Evolutionary conservation across 2,888 invertebrate genomes (phyloP), one percentile per base, ranked within the genome.

Genomic region (Yponomeuta malinellus): DNA sequence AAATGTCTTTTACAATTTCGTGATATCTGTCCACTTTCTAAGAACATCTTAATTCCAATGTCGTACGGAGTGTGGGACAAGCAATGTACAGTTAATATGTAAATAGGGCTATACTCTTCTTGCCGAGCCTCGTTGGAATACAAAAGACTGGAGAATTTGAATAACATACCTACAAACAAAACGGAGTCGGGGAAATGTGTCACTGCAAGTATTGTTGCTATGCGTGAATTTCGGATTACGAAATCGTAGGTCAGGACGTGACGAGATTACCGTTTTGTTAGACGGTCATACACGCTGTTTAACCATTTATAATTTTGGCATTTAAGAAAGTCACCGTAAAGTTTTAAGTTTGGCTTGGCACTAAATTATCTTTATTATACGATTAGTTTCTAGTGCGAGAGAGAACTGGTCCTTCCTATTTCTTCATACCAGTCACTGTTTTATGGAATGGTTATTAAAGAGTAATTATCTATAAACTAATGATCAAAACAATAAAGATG

Each of bases 41-140:
- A 77, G 78, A 80, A 76, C 75, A 79, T 78, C 74, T 80, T 78
- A 81, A 89, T 87, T 87, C 84, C 77, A 76, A 75, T 76, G 78
- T 78, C 82, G 87, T 85, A 79, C 81, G 71, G 74, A 77, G 76
- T 79, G 76, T 79, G 77, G 80, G 80, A 78, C 77, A 75, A 75
- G 76, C 73, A 72, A 72, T 71, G 71, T 80, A 84, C 84, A 83
- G 84, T 85, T 86, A 85, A 84, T 78, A 86, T 85, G 84, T 81
- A 83, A 87, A 87, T 84, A 74, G 78, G 74, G 74, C 76, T 75
- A 80, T 81, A 77, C 78, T 81, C 78, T 76, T 76, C 74, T 74
- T 74, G 76, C 74, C 74, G 76, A 66, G 59, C 69, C 69, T 71
- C 72, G 70, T 63, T 67, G 73, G 83, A 83, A 85, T 86, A 82